phyloP scores from a whole-genome alignment of 2,888 invertebrate species.

The Cheilosia scutellata region DNA sequence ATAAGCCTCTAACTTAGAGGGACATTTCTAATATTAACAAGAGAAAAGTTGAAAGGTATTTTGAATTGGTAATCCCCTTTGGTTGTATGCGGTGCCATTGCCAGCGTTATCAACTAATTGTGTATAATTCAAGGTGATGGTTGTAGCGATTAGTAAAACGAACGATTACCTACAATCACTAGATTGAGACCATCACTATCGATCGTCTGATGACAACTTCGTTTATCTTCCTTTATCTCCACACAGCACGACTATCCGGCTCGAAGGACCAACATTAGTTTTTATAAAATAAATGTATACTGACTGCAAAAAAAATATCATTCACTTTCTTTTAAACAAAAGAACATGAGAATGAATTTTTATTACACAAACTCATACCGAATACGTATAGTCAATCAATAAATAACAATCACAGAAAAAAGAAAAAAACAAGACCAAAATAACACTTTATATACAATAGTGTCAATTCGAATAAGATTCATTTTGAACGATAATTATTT shows the following conservation, averaged over 20 bases:
- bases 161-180: too few species aligned
- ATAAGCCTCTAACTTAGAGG: too few species aligned
- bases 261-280: constrained; percentile 20
- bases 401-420: constrained; percentile 8
- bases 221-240: neutral
- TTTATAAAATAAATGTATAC: neutral
- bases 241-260: neutral
- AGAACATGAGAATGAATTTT: constrained; percentile 35
- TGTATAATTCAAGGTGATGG: too few species aligned
- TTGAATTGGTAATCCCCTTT: too few species aligned
- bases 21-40: too few species aligned
- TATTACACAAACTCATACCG: constrained; percentile 17
- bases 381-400: constrained; percentile 41
- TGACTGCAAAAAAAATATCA: constrained; percentile 15
- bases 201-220: neutral
- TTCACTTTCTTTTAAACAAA: constrained; percentile 41
- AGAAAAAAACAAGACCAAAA: neutral
- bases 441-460: neutral
- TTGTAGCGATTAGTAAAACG: too few species aligned
- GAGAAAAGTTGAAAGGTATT: too few species aligned
- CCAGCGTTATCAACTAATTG: too few species aligned
- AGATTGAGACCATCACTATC: neutral
- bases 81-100: too few species aligned
- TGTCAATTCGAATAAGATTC: neutral
- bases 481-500: constrained; percentile 13